Percentiles rank a stretch among this genome's conserved stretches.
phyloP scores from a whole-genome alignment of 2,797 vertebrate species.

The Myotis myotis region DNA sequence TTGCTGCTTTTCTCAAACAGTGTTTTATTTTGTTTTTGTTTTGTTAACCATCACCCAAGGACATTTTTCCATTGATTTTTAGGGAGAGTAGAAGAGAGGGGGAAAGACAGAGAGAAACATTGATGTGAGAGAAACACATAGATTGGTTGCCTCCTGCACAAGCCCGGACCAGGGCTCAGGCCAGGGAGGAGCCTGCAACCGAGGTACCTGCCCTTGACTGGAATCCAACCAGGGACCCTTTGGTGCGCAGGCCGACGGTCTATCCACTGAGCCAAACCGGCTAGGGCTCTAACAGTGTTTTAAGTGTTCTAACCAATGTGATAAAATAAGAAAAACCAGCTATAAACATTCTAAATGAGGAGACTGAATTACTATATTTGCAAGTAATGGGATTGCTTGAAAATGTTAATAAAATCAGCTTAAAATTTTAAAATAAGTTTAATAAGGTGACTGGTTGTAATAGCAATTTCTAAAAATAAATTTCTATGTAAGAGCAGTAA shows the following conservation, averaged over 20 bases:
- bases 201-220: too few species aligned
- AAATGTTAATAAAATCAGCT: constrained; percentile 17
- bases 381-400: not conserved
- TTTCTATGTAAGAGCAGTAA: not conserved
- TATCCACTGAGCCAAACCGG: too few species aligned
- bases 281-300: not conserved
- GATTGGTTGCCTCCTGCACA: too few species aligned
- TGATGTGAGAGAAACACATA: too few species aligned
- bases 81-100: too few species aligned
- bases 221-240: too few species aligned
- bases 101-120: too few species aligned
- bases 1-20: not conserved
- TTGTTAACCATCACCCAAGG: too few species aligned
- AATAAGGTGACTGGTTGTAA: not conserved
- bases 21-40: not conserved
- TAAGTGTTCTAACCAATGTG: not conserved
- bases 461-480: constrained; percentile 9
- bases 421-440: not conserved
- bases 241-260: too few species aligned
- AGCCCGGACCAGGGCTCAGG: too few species aligned
- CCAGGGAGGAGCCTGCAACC: too few species aligned
- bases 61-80: too few species aligned
- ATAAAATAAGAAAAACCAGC: not conserved
- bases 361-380: not conserved
- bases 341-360: not conserved